Conservation (phyloP, 2,888 invertebrate species). For the Trachelus iudaicus region DNA sequence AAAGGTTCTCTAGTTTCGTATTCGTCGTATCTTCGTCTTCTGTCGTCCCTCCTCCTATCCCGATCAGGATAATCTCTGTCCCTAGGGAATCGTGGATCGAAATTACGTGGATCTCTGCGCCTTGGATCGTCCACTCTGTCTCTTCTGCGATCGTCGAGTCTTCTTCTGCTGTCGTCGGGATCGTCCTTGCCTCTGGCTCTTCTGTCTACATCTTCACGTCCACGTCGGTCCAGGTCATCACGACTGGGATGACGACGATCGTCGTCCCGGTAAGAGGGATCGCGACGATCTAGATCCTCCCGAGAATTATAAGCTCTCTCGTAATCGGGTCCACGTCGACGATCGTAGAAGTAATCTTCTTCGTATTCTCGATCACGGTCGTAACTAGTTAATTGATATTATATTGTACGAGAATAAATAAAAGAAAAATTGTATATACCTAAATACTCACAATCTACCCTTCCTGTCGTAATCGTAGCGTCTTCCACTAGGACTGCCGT, state of each 20-base stretch:
- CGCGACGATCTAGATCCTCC: constrained; percentile 59
- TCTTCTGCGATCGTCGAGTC: constrained; percentile 51
- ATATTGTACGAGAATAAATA: not conserved
- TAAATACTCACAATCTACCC: constrained; percentile 46
- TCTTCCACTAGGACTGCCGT: constrained; percentile 53
- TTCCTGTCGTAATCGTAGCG: constrained; percentile 56
- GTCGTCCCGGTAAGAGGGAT: constrained; percentile 51
- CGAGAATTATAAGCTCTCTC: constrained; percentile 56
- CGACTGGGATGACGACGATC: constrained; percentile 56
- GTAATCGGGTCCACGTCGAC: constrained; percentile 52
- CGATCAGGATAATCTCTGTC: constrained; percentile 54
- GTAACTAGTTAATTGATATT: constrained; percentile 32
- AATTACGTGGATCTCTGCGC: constrained; percentile 47
- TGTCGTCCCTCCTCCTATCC: constrained; percentile 56
- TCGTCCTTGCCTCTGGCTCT: constrained; percentile 54
- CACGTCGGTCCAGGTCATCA: constrained; percentile 56
- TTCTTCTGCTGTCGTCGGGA: constrained; percentile 49
- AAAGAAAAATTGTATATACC: constrained; percentile 15
- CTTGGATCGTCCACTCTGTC: constrained; percentile 48
- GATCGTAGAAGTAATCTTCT: constrained; percentile 61
- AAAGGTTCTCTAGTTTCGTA: constrained; percentile 55
- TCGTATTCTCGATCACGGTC: constrained; percentile 60
- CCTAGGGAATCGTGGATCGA: constrained; percentile 51
- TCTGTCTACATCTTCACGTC: constrained; percentile 54
- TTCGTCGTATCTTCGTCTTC: constrained; percentile 58